Percentiles rank a stretch among this genome's conserved stretches.
These are phyloP conservation scores for Creontiades dilutus DNA, from an alignment of 2,888 invertebrate genomes.

Conservation along the genomic window DNA sequence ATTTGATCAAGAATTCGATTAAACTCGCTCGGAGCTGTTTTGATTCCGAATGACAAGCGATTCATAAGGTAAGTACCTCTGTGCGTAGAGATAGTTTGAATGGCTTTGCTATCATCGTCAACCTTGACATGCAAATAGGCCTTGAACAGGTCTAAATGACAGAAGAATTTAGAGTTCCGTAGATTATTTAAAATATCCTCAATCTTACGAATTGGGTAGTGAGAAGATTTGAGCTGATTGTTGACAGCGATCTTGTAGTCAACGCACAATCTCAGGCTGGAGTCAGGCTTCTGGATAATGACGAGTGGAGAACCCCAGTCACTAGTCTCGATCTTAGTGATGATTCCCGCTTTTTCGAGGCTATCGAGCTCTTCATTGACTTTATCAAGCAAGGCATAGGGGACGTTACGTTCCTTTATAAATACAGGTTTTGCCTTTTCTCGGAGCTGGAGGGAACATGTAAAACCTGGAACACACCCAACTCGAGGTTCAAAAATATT, in stretches of 20 bases:
- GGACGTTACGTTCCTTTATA: conserved; percentile 59
- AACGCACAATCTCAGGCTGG: conserved; percentile 72
- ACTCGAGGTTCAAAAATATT: too few species aligned
- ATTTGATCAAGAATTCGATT: conserved; percentile 70
- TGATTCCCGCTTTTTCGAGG: conserved; percentile 72
- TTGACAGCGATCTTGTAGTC: conserved; percentile 76
- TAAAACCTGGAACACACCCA: too few species aligned
- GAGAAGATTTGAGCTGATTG: conserved; percentile 73
- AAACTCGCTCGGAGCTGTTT: conserved; percentile 40
- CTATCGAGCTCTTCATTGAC: conserved; percentile 72
- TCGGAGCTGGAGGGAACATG: conserved; percentile 47
- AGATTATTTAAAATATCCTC: conserved; percentile 72
- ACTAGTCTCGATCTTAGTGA: conserved; percentile 61
- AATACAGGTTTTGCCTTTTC: background rate
- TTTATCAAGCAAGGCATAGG: conserved; percentile 69
- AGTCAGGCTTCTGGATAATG: conserved; percentile 52
- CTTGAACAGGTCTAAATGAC: conserved; percentile 74
- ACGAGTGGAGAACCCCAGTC: conserved; percentile 70
- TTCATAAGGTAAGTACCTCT: conserved; percentile 59
- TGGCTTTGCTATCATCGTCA: conserved; percentile 70
- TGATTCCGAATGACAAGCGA: conserved; percentile 41
- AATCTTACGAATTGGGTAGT: conserved; percentile 74
- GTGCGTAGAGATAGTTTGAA: conserved; percentile 72
- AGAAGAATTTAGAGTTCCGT: conserved; percentile 73
- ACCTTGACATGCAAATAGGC: conserved; percentile 74